Conservation (phyloP, 1,140 invertebrate genomes). For the Acyrthosiphon pisum region DNA sequence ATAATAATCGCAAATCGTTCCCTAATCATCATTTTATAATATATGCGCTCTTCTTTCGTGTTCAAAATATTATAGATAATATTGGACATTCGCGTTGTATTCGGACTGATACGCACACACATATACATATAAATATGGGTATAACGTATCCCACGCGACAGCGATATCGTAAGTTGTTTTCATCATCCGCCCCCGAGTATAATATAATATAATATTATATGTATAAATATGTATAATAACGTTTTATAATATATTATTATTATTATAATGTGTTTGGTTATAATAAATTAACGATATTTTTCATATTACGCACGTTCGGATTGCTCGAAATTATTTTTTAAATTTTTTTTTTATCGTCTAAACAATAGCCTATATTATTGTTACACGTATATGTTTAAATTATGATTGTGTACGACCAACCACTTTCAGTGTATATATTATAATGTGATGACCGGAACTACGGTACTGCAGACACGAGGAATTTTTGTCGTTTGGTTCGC, state of each 20-base stretch:
- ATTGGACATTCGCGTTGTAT: neutral
- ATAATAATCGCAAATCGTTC: neutral
- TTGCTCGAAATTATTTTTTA: neutral
- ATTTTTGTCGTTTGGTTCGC: conserved; percentile 43
- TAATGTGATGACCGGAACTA: conserved; percentile 39
- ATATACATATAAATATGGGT: neutral
- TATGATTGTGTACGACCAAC: conserved; percentile 32
- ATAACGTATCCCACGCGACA: neutral
- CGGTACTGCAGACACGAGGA: conserved; percentile 10
- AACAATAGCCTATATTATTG: conserved; percentile 47
- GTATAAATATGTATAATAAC: neutral
- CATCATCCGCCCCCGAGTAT: neutral
- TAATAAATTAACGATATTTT: neutral
- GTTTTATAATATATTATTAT: neutral
- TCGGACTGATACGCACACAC: neutral
- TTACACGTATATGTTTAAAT: conserved; percentile 17
- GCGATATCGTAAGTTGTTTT: neutral
- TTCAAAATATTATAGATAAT: neutral
- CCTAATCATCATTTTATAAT: conserved; percentile 6
- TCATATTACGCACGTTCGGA: neutral
- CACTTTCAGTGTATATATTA: conserved; percentile 28
- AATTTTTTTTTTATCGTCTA: neutral
- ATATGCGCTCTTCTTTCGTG: neutral
- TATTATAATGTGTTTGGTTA: neutral
- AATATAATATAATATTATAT: neutral